A percentile compares a stretch with the other conserved stretches of the same genome.
Conservation (phyloP, 2,888 invertebrate species). For the Rotaria magnacalcarata region DNA sequence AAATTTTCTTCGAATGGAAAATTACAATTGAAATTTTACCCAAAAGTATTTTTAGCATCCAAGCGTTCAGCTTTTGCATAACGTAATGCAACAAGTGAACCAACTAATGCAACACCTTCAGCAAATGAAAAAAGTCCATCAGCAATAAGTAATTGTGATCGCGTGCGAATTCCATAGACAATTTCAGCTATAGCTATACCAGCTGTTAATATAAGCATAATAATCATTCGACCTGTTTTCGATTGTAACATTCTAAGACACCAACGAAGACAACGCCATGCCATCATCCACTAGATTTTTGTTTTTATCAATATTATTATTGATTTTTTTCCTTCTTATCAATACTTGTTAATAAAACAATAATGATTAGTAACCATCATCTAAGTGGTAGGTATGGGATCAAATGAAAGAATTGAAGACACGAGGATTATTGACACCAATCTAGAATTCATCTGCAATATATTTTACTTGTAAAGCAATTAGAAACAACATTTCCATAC, state of each 20-base stretch:
- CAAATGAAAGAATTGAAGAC: not conserved
- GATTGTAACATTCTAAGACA: not conserved
- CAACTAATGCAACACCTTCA: slow-evolving; percentile 31
- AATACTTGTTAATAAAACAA: not conserved
- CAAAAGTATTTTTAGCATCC: not conserved
- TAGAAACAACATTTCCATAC: not conserved
- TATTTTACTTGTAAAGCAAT: not conserved
- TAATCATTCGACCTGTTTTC: slow-evolving; percentile 20
- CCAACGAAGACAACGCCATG: slow-evolving; percentile 23
- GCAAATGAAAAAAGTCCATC: slow-evolving; percentile 33
- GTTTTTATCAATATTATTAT: not conserved
- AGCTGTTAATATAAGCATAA: not conserved
- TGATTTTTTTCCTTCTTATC: not conserved
- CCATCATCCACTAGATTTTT: not conserved
- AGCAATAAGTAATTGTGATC: slow-evolving; percentile 20
- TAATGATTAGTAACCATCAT: not conserved
- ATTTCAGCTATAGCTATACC: not conserved
- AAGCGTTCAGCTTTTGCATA: not conserved
- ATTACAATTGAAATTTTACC: not conserved
- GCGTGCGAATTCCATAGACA: not conserved
- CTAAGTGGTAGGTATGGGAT: not conserved
- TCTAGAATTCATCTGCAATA: not conserved
- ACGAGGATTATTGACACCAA: not conserved
- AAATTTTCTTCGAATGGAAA: not conserved
- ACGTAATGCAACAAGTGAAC: slow-evolving; percentile 1